Evolutionary conservation across 2,113 vertebrate genomes (phyloP).

Genomic region (Chroicocephalus ridibundus): DNA sequence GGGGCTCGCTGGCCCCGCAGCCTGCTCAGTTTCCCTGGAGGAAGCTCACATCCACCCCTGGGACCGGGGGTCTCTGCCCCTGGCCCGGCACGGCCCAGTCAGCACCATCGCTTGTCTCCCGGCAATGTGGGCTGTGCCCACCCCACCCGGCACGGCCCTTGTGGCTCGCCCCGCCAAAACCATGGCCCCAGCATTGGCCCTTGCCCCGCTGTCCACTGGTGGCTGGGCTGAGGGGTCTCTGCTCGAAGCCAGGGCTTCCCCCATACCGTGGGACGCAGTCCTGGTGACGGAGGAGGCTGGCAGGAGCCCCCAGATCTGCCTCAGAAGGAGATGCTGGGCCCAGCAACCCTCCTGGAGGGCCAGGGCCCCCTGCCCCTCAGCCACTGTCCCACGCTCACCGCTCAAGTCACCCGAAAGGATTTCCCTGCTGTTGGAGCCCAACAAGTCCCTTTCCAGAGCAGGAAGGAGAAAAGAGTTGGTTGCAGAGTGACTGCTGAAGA

Average conservation of each 20-base stretch:
- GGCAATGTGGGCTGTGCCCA: neutral
- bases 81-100: neutral
- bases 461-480: neutral
- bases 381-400: rapidly evolving
- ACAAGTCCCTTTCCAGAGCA: too few relatives aligned
- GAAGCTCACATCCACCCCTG: neutral
- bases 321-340: neutral
- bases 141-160: neutral
- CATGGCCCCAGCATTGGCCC: neutral
- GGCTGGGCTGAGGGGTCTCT: neutral
- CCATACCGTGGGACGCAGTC: too few relatives aligned
- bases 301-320: neutral
- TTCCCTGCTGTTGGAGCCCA: too few relatives aligned
- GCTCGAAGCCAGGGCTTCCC: neutral
- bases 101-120: neutral
- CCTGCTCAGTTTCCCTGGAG: neutral
- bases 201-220: neutral
- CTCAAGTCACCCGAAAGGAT: too few relatives aligned
- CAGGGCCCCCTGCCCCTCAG: neutral
- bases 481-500: neutral
- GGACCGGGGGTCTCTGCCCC: neutral
- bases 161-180: neutral
- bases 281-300: too few relatives aligned
- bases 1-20: neutral
- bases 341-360: neutral